Conservation (phyloP, 2,113 vertebrate species). For the Grammomys dolichurus region DNA sequence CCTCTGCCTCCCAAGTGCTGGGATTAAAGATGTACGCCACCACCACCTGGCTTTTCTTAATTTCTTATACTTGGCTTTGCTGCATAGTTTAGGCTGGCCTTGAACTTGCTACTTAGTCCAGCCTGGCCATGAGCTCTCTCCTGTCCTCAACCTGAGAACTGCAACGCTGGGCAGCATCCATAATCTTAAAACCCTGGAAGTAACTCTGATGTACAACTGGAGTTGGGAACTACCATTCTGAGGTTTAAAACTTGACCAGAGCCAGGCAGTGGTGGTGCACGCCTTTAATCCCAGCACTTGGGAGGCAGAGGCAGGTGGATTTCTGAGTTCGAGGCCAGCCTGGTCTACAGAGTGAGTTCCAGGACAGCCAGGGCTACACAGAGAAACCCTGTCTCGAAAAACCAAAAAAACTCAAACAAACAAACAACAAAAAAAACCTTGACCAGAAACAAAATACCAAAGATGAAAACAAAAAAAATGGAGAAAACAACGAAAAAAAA, state of each 20-base stretch:
- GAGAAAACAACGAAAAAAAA: not conserved
- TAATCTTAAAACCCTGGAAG: conserved; percentile 13
- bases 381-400: too few species aligned
- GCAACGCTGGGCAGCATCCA: not conserved
- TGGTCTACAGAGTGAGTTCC: too few species aligned
- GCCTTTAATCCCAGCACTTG: too few species aligned
- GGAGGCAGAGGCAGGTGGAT: too few species aligned
- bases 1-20: too few species aligned
- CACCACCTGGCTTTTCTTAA: not conserved
- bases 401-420: too few species aligned
- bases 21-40: too few species aligned
- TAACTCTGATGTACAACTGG: not conserved
- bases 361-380: too few species aligned
- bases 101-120: not conserved
- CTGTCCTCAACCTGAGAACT: not conserved
- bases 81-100: not conserved
- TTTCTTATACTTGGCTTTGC: not conserved
- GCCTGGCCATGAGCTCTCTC: not conserved
- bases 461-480: not conserved
- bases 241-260: conserved; percentile 16
- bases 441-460: not conserved
- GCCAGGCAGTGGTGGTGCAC: too few species aligned
- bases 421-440: not conserved
- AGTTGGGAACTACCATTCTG: not conserved
- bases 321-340: too few species aligned